Conservation (phyloP, 2,888 invertebrate genomes). For the Hemistola chrysoprasaria region DNA sequence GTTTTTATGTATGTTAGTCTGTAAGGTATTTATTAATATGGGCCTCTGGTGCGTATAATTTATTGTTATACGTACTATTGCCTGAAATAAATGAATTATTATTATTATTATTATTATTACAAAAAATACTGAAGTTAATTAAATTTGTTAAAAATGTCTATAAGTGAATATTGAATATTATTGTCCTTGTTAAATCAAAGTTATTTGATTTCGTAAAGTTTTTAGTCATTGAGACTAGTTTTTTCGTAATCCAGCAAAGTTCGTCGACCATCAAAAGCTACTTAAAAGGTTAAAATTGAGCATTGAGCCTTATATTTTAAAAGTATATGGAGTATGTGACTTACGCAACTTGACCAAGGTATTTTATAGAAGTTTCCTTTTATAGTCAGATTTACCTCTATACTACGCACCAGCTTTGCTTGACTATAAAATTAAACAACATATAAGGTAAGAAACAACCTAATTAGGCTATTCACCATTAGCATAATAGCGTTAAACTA, state of each 20-base stretch:
- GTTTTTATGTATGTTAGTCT: too few relatives aligned
- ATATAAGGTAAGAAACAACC: too few relatives aligned
- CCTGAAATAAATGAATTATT: too few relatives aligned
- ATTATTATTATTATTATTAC: neutral
- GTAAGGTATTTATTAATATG: too few relatives aligned
- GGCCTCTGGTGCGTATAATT: too few relatives aligned
- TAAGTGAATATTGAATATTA: too few relatives aligned
- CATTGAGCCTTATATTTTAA: constrained; percentile 3
- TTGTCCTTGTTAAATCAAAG: too few relatives aligned
- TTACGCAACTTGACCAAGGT: constrained; percentile 17
- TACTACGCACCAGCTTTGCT: constrained; percentile 3
- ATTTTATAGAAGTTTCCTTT: constrained; percentile 41
- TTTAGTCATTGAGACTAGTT: constrained; percentile 1
- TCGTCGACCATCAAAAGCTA: constrained; percentile 14
- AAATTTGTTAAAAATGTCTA: too few relatives aligned
- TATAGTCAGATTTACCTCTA: constrained; percentile 37
- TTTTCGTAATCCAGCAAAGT: constrained; percentile 13
- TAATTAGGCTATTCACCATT: too few relatives aligned
- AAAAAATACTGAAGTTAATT: too few relatives aligned
- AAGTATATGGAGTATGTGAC: constrained; percentile 8
- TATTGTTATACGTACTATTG: too few relatives aligned
- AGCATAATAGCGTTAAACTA: too few relatives aligned
- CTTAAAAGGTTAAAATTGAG: constrained; percentile 4
- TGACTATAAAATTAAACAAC: constrained; percentile 14
- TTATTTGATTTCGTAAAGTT: constrained; percentile 1